Evolutionary conservation across 2,888 invertebrate species (phyloP), one percentile per base, ranked within the genome.

Genomic region (Neocrepidodera transversa): DNA sequence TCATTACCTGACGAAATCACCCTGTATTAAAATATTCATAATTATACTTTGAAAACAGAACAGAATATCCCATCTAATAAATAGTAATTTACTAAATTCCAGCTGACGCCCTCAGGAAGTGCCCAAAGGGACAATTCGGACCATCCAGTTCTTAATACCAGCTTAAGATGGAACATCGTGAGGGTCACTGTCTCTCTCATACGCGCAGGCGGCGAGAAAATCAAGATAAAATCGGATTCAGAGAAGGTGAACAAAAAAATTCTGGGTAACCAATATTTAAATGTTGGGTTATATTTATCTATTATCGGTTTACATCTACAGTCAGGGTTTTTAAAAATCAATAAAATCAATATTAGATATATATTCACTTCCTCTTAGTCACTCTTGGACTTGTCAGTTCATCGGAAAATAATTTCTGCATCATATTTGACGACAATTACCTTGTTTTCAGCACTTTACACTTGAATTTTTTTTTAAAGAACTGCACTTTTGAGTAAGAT

Each of bases 31-130:
- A 7, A 28, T 42, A 52, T 52, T 28, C 30, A 40, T 5, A 42
- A 6, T 8, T 16, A 14, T 26, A 11, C 38, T 14, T 7, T 30
- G 26, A 17, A 20, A 28, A 20, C 18, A 52, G n/a, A 23, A 3
- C 23, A 40, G 40, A 52, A 28, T 52, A 52, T 40, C 40, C 51
- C 30, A 18, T 28, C 28, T 52, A 52, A 52, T 52, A 52, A 52
- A 52, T 40, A 52, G 51, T 52, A 52, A 52, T 52, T 52, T 52
- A 42, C 28, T 40, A 17, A 40, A 40, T 52, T 52, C 30, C 40
- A 52, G 40, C 28, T 52, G 40, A 52, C 51, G 51, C 51, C 51
- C 28, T 52, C 38, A 42, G 42, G 28, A 38, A 42, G 16, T 28
- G 51, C 51, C 40, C 16, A 32, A 13, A 35, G 42, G 28, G 51